Evolutionary conservation across 2,797 vertebrate species (phyloP).

Genomic region (Malurus leucopterus): DNA sequence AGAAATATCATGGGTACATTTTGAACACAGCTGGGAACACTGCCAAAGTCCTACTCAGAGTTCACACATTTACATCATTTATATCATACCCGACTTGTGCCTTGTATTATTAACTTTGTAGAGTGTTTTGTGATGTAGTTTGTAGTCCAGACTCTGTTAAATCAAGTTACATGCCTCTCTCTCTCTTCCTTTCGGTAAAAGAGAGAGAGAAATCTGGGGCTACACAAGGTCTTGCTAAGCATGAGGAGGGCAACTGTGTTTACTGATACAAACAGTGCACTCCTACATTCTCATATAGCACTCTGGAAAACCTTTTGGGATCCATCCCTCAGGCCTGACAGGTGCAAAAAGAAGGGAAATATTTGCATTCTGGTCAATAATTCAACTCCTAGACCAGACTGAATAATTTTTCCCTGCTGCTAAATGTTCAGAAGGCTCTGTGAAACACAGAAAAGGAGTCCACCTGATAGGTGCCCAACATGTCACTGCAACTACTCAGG

Average conservation of each 20-base stretch:
- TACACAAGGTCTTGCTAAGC: background rate
- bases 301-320: background rate
- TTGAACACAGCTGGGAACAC: conserved; percentile 46
- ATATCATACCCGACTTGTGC: conserved; percentile 51
- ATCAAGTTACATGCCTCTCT: background rate
- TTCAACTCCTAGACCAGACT: background rate
- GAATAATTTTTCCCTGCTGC: background rate
- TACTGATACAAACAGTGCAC: background rate
- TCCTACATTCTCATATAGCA: background rate
- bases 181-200: background rate
- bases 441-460: background rate
- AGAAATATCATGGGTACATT: conserved; percentile 65
- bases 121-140: conserved; percentile 44
- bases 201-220: background rate
- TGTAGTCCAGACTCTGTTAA: conserved; percentile 25
- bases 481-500: background rate
- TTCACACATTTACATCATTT: conserved; percentile 62
- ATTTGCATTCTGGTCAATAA: background rate
- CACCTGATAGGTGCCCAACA: background rate
- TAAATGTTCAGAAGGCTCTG: background rate
- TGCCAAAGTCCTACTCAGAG: conserved; percentile 59
- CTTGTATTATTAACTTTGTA: conserved; percentile 53
- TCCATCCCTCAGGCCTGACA: background rate
- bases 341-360: background rate
- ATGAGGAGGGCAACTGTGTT: background rate